Base-by-base conservation (phyloP, 1,140 invertebrate genomes). In the Trichonephila clavipes region DNA sequence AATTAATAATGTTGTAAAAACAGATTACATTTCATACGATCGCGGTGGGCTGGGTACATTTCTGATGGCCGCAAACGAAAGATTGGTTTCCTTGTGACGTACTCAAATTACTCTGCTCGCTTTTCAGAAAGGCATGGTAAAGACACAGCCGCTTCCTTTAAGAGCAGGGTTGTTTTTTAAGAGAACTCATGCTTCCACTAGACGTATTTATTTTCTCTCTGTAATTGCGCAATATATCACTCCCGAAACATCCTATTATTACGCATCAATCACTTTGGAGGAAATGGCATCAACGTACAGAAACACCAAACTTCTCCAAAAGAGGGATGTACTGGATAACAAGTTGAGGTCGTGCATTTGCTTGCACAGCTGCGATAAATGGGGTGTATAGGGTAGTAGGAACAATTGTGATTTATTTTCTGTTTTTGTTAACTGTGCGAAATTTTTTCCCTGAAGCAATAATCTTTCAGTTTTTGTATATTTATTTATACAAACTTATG, bases 191-290 rank as follows among this genome's bases (percentile, higher is more conserved):
- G 86, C 24, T 19, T 40, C 59, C 64, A 28, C 69, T 28, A 16
- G 69, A 88, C n/a, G 86, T 88, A 88, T 88, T 88, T 88, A 88
- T 88, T 88, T 88, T 66, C 58, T 34, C 86, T 64, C 61, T 51
- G 86, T 88, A 88, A 88, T 66, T 88, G 86, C 19, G 59, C 86
- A 66, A 88, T 88, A 66, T 40, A 88, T 88, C 86, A 88, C 28
- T 83, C 82, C 10, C 14, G 69, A 14, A 83, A 83, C 82, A 83
- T 44, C 51, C 82, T n/a, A 51, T 83, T 83, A 59, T 58, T 51
- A 44, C 14, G n/a, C 82, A 83, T 83, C 82, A 59, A 83, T 83
- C 82, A 83, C 16, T 77, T 28, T 77, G 5, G 69, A 77, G 69
- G 82, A 83, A 83, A 51, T 83, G 82, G 21, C 8, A 51, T 51